phyloP scores from a whole-genome alignment of 2,113 vertebrate genomes.

The Neofelis nebulosa region DNA sequence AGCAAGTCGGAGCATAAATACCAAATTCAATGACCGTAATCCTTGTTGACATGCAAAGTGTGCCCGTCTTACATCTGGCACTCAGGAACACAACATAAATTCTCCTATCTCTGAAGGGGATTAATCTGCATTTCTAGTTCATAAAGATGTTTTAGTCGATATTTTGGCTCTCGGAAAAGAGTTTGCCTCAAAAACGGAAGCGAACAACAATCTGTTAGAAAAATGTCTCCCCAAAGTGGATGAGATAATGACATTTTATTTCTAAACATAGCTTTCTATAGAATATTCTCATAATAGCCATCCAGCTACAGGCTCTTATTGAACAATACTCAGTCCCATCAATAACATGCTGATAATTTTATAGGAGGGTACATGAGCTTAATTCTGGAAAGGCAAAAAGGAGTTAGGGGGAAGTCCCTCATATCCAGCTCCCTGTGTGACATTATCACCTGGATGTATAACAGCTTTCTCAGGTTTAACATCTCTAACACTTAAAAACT shows the following conservation, averaged over 20 bases:
- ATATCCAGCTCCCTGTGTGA: not conserved
- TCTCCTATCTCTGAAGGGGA: conserved; percentile 42
- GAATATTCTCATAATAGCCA: not conserved
- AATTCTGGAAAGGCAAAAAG: not conserved
- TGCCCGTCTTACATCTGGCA: conserved; percentile 43
- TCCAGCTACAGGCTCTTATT: not conserved
- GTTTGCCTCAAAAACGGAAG: not conserved
- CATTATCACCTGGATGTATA: not conserved
- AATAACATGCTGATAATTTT: not conserved
- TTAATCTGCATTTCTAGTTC: conserved; percentile 42
- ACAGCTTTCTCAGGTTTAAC: not conserved
- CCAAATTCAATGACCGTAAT: conserved; percentile 27
- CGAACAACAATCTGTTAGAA: not conserved
- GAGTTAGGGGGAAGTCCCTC: not conserved
- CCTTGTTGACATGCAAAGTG: conserved; percentile 50
- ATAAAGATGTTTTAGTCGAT: conserved; percentile 30
- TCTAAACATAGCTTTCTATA: not conserved
- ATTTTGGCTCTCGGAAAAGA: conserved; percentile 10
- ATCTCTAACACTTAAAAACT: not conserved
- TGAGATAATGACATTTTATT: not conserved
- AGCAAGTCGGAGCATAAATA: conserved; percentile 30
- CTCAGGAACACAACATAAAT: conserved; percentile 8
- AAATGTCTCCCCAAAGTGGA: not conserved
- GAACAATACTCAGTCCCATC: not conserved
- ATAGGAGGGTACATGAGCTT: not conserved